These are phyloP conservation scores for Drosophila tristis DNA, from an alignment of 1,140 invertebrate species.

Conservation along the genomic window DNA sequence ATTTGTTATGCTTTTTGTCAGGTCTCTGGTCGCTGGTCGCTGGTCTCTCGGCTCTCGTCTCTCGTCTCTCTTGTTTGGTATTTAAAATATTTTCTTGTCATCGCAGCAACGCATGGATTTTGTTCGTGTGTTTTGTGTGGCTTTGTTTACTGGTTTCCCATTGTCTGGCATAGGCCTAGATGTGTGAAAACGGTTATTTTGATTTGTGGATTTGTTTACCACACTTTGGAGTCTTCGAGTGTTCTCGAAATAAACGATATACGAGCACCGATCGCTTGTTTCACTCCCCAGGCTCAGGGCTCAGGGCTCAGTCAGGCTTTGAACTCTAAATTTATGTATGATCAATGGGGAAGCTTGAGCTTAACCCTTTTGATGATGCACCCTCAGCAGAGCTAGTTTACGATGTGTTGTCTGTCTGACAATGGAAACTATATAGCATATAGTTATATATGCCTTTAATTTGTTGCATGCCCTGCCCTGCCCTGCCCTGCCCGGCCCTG, in stretches of 20 bases:
- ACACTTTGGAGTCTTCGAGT: slow-evolving; percentile 15
- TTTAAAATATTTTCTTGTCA: slow-evolving; percentile 52
- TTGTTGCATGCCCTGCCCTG: background rate
- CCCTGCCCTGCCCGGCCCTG: no score
- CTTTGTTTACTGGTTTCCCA: slow-evolving; percentile 34
- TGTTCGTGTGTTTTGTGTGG: slow-evolving; percentile 7
- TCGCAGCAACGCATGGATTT: slow-evolving; percentile 19
- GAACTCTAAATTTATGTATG: slow-evolving; percentile 36
- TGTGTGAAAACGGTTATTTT: slow-evolving; percentile 75
- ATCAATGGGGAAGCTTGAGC: background rate
- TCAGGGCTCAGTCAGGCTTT: background rate
- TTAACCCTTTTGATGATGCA: slow-evolving; percentile 20
- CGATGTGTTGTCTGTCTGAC: background rate
- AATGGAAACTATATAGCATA: slow-evolving; percentile 2
- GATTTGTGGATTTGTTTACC: slow-evolving; percentile 57
- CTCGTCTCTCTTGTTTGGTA: slow-evolving; percentile 24
- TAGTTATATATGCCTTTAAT: no score
- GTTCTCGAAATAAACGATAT: slow-evolving; percentile 32
- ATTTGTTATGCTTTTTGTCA: slow-evolving; percentile 75
- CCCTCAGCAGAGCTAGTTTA: slow-evolving; percentile 18
- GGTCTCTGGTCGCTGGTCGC: slow-evolving; percentile 1
- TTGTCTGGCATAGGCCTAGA: slow-evolving; percentile 59
- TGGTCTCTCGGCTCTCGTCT: no score
- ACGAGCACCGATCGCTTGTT: slow-evolving; percentile 32
- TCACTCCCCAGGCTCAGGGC: background rate